Percentiles rank a stretch among this genome's conserved stretches.
Evolutionary conservation across 2,888 invertebrate species (phyloP).

Genomic region (Tetragonula carbonaria): DNA sequence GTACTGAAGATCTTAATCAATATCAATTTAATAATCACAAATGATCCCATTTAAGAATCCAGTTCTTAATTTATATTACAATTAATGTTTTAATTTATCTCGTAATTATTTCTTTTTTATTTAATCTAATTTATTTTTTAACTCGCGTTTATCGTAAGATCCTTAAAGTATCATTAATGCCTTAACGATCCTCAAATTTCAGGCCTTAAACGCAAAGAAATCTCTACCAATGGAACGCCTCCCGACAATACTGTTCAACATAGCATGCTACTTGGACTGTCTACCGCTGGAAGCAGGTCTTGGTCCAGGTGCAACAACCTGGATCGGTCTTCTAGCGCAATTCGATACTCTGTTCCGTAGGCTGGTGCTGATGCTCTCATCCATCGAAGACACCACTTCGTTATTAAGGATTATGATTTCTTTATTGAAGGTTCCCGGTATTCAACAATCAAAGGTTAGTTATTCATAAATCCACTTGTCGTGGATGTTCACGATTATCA

Average conservation of each 20-base stretch:
- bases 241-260: slow-evolving; percentile 93
- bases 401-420: slow-evolving; percentile 91
- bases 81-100: too few relatives aligned
- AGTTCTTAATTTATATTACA: too few relatives aligned
- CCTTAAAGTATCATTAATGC: neutral
- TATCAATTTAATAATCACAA: too few relatives aligned
- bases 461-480: slow-evolving; percentile 21
- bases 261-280: slow-evolving; percentile 96
- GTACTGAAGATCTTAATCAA: too few relatives aligned
- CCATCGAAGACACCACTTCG: slow-evolving; percentile 89
- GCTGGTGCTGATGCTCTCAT: slow-evolving; percentile 89
- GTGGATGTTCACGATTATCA: slow-evolving; percentile 13
- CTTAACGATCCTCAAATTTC: slow-evolving; percentile 69
- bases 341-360: slow-evolving; percentile 94
- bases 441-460: slow-evolving; percentile 91
- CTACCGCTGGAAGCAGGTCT: slow-evolving; percentile 92
- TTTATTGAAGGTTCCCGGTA: slow-evolving; percentile 93
- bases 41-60: too few relatives aligned
- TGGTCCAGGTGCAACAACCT: slow-evolving; percentile 88
- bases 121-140: too few relatives aligned
- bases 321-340: slow-evolving; percentile 93
- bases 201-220: slow-evolving; percentile 92
- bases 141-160: too few relatives aligned
- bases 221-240: slow-evolving; percentile 89
- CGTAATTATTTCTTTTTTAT: too few relatives aligned